These are phyloP conservation scores for Turritopsis rubra DNA, from an alignment of 30 jellyfish, hydroid and myxozoan species.

Conservation along the genomic window DNA sequence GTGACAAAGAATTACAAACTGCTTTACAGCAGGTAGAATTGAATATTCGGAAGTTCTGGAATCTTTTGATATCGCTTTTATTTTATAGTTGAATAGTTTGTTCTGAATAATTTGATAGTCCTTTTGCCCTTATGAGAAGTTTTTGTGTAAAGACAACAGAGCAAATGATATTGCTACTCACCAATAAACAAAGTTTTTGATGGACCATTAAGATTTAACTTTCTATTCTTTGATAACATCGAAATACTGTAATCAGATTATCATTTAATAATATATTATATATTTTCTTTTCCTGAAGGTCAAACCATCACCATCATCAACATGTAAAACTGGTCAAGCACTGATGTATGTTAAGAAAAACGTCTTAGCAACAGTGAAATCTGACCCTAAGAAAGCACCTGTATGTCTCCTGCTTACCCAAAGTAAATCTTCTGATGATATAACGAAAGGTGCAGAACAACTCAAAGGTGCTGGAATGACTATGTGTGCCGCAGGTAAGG, in stretches of 20 bases:
- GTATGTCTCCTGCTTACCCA: slow-evolving; percentile 62
- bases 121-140: neutral
- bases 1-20: neutral
- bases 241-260: neutral
- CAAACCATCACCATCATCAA: slow-evolving; percentile 61
- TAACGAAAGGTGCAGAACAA: slow-evolving; percentile 82
- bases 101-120: neutral
- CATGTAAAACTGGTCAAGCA: slow-evolving; percentile 86
- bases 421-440: slow-evolving; percentile 73
- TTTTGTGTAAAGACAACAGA: neutral
- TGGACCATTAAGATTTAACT: too few relatives aligned
- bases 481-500: slow-evolving; percentile 61
- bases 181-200: too few relatives aligned
- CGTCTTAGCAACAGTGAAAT: slow-evolving; percentile 32
- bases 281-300: slow-evolving; percentile 28
- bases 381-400: slow-evolving; percentile 33
- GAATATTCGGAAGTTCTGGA: neutral
- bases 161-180: too few relatives aligned
- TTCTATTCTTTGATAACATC: neutral
- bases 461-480: slow-evolving; percentile 86
- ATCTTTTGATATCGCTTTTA: neutral
- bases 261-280: too few relatives aligned
- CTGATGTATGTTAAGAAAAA: slow-evolving; percentile 55
- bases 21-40: slow-evolving; percentile 17
- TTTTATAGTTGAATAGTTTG: too few relatives aligned